Conservation (phyloP, 1,140 invertebrate genomes). For the Leptinotarsa undecemlineata region DNA sequence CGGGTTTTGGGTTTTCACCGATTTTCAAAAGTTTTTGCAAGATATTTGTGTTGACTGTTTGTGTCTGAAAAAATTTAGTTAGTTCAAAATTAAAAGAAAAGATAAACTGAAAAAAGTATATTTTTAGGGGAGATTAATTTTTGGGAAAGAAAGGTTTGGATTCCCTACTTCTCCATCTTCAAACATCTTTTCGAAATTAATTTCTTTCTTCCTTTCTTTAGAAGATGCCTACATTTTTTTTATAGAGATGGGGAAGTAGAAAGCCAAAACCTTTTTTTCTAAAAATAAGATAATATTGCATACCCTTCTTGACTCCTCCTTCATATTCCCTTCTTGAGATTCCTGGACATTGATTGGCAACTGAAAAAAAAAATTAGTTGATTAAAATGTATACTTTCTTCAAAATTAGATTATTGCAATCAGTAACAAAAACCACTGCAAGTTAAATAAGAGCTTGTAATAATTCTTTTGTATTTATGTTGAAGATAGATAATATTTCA, state of each 20-base stretch:
- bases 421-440: neutral
- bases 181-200: too few species aligned
- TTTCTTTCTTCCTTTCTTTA: too few species aligned
- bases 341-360: neutral
- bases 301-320: neutral
- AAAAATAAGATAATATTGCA: neutral
- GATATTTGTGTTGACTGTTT: conserved; percentile 35
- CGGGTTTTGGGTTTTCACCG: conserved; percentile 13
- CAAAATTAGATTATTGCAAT: neutral
- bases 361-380: neutral
- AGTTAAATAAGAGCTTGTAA: too few species aligned
- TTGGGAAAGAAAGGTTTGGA: too few species aligned
- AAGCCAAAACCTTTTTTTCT: too few species aligned
- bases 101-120: neutral
- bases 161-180: too few species aligned
- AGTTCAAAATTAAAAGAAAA: neutral
- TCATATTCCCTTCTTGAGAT: neutral
- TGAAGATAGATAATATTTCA: too few species aligned
- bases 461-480: too few species aligned
- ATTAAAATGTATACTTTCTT: neutral
- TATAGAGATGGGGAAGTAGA: too few species aligned
- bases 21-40: conserved; percentile 44
- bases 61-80: conserved; percentile 7
- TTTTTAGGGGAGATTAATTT: too few species aligned
- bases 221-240: too few species aligned